Evolutionary conservation across 2,113 vertebrate genomes (phyloP), one percentile per base, ranked within the genome.

Genomic region (Hyla sarda): DNA sequence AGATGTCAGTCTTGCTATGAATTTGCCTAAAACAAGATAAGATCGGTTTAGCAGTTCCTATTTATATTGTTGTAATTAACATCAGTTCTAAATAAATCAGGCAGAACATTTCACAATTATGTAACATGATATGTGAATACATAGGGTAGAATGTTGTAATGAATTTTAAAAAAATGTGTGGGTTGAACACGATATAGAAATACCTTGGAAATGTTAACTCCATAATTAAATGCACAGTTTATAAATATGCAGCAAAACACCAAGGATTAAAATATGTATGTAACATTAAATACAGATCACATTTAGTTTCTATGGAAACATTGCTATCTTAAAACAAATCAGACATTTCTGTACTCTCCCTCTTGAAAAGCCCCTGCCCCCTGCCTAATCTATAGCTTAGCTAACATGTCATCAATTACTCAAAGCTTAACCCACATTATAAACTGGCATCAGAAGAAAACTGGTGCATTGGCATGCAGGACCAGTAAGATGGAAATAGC

Each of bases 251-350:
- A 65, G 37, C 37, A 81, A 47, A 81, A 47, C 32, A 41, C 56
- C 7, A 28, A 30, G 23, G 37, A 47, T 28, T 47, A 13, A 81
- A 62, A 65, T 77, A 77, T 28, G n/a, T 77, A 77, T 28, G n/a
- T 30, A 14, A 62, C 28, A 65, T 47, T 81, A 47, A 41, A 62
- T 62, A 47, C 58, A 45, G n/a, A n/a, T 81, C 56, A 47, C 37
- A 81, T 58, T 81, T 62, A 1, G 78, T 81, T 81, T 62, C 78
- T 65, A 81, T 81, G 56, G 78, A 60, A 81, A 81, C 78, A 45
- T 45, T 62, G 34, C 17, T 30, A 25, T 12, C 41, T 25, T 25
- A 81, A 79, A 81, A 47, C 78, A 16, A 80, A 80, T 60, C 10
- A 37, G 41, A 28, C 2, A 47, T 81, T 65, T 81, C 37, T 81